Conservation (phyloP, 2,888 invertebrate species). For the Drosophila diplacantha region DNA sequence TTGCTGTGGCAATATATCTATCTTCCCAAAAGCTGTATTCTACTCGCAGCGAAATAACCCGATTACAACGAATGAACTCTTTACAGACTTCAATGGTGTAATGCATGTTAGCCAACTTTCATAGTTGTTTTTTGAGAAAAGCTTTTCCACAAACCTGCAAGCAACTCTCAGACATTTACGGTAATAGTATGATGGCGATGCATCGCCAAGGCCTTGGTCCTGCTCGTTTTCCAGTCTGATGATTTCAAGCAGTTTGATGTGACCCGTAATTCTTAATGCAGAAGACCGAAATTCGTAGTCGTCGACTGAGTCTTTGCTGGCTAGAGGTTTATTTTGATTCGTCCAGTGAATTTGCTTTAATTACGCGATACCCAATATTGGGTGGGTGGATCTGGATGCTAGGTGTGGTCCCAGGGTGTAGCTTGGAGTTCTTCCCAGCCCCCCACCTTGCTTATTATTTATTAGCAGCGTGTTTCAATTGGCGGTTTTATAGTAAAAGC, state of each 20-base stretch:
- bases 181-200: slow-evolving; percentile 34
- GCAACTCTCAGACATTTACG: slow-evolving; percentile 34
- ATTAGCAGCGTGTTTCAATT: slow-evolving; percentile 68
- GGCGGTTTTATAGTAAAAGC: slow-evolving; percentile 70
- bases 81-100: slow-evolving; percentile 20
- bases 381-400: slow-evolving; percentile 7
- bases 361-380: slow-evolving; percentile 43
- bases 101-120: slow-evolving; percentile 2
- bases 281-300: slow-evolving; percentile 45
- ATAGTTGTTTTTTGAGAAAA: slow-evolving; percentile 1
- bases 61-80: slow-evolving; percentile 17
- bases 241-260: slow-evolving; percentile 42
- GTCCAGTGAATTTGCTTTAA: slow-evolving; percentile 64
- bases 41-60: background rate
- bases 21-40: background rate
- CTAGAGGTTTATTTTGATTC: slow-evolving; percentile 55
- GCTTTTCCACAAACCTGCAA: background rate
- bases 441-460: slow-evolving; percentile 53
- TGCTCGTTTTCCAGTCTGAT: slow-evolving; percentile 18
- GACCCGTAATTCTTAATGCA: slow-evolving; percentile 43
- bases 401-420: background rate
- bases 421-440: background rate
- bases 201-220: too few species aligned
- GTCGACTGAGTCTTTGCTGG: slow-evolving; percentile 42
- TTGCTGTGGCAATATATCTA: slow-evolving; percentile 9